Evolutionary conservation across 1,140 invertebrate species (phyloP), one percentile per base, ranked within the genome.

Genomic region (Drosophila funebris): DNA sequence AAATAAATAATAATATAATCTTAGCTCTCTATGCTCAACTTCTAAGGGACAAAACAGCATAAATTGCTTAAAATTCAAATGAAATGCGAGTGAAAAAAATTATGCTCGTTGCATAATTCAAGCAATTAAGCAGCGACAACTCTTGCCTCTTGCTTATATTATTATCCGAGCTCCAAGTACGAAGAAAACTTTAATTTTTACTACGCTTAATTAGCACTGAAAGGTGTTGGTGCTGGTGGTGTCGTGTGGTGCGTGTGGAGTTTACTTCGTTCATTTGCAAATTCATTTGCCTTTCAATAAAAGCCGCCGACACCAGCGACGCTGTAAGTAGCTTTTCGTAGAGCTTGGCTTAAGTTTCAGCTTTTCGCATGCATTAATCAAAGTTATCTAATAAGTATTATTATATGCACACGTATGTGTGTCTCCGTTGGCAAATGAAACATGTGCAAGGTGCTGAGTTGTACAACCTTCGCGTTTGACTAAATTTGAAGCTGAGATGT

Each of bases 401-500:
- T 50, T 50, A 27, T 46, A 9, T 46, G 36, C 20, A 27, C 39
- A 37, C 36, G 20, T 33, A 18, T 53, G 29, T 53, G 29, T 66
- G 5, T 50, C 41, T 67, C 62, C 33, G 37, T 48, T 68, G 67
- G 57, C 72, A 78, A 78, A 58, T 48, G 60, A 76, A 80, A 76
- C 77, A 76, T 76, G 56, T 76, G 73, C 73, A 76, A 81, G 78
- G 76, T 67, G 62, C 62, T 56, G 64, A 67, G 72, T 56, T 68
- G 79, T 74, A 66, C 56, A 76, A 76, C 81, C 81, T 84, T 87
- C 77, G 82, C 81, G 73, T 74, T 87, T 84, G 82, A 87, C 82
- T 84, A 81, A 85, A 80, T 84, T 80, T 80, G 60, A 85, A 77
- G 81, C 81, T 61, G 53, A 54, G 68, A 73, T 64, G 60, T 1